A percentile compares a stretch with the other conserved stretches of the same genome.
phyloP scores from a whole-genome alignment of 2,797 vertebrate genomes.

The Manis pentadactyla region DNA sequence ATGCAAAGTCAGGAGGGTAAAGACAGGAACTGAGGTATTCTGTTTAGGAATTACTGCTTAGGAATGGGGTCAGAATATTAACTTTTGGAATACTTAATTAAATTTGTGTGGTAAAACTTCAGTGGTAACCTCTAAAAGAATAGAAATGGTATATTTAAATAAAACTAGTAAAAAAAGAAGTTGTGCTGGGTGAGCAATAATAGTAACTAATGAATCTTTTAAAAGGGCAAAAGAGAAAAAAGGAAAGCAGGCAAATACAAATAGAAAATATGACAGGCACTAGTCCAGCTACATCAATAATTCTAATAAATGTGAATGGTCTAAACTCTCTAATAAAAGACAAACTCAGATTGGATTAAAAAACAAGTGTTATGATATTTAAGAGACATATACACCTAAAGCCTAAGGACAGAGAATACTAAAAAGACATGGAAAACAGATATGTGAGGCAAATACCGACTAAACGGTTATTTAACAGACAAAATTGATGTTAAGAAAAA shows the following conservation, averaged over 20 bases:
- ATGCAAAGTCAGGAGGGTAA: not conserved
- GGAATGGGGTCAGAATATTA: not conserved
- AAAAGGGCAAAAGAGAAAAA: not conserved
- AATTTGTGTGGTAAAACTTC: not conserved
- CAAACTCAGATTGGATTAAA: not conserved
- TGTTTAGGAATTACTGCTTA: not conserved
- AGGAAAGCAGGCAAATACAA: not conserved
- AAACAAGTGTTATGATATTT: not conserved
- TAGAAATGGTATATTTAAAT: not conserved
- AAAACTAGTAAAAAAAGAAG: not conserved
- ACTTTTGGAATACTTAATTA: not conserved
- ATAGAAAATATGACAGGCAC: not conserved
- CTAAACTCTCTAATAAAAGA: conserved; percentile 17
- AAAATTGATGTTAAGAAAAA: not conserved
- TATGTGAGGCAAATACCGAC: not conserved
- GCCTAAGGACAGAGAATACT: not conserved
- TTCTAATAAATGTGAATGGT: not conserved
- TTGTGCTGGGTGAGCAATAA: not conserved
- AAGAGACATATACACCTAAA: not conserved
- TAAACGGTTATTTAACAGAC: not conserved
- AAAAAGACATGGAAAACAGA: conserved; percentile 16
- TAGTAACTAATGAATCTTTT: not conserved
- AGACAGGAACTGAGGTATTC: not conserved
- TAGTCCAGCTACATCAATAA: not conserved
- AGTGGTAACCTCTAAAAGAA: not conserved